A percentile compares a stretch with the other conserved stretches of the same genome.
These are phyloP conservation scores for Idris sp. DNA, from an alignment of 1,140 invertebrate genomes.

Conservation along the genomic window DNA sequence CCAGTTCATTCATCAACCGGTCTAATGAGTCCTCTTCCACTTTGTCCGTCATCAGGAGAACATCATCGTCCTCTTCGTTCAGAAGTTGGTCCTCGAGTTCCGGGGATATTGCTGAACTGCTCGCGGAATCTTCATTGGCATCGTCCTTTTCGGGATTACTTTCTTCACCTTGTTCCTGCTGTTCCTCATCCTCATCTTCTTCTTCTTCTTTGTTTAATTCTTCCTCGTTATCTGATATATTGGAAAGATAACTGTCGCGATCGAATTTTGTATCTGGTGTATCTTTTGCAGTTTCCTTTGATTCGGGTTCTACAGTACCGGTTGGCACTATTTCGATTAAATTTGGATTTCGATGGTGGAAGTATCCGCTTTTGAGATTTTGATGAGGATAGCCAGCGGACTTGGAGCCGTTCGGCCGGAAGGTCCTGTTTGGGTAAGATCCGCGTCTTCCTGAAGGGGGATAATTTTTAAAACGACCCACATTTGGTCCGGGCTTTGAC, in stretches of 20 bases:
- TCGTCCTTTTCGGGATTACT: conserved; percentile 57
- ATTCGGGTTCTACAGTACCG: too few species aligned
- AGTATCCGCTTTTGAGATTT: conserved; percentile 60
- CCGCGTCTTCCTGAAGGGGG: conserved; percentile 42
- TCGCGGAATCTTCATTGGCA: conserved; percentile 32
- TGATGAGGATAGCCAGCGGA: not conserved
- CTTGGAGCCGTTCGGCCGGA: conserved; percentile 67
- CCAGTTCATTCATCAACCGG: conserved; percentile 75
- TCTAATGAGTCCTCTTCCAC: conserved; percentile 75
- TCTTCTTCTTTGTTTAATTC: conserved; percentile 30
- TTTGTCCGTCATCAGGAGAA: conserved; percentile 73
- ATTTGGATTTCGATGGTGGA: conserved; percentile 71
- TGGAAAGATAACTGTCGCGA: conserved; percentile 69
- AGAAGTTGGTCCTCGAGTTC: conserved; percentile 53
- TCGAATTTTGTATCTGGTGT: conserved; percentile 71
- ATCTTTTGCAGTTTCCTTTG: conserved; percentile 55
- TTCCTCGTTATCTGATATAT: conserved; percentile 73
- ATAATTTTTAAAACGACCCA: conserved; percentile 61
- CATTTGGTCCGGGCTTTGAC: conserved; percentile 38
- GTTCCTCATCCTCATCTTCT: not conserved
- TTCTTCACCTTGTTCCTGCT: too few species aligned
- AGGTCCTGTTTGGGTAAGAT: conserved; percentile 58
- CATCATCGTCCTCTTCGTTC: conserved; percentile 71
- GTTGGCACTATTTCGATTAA: conserved; percentile 76
- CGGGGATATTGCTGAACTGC: conserved; percentile 26